These are phyloP conservation scores for Paguma larvata DNA, from an alignment of 2,797 vertebrate genomes.

Conservation along the genomic window DNA sequence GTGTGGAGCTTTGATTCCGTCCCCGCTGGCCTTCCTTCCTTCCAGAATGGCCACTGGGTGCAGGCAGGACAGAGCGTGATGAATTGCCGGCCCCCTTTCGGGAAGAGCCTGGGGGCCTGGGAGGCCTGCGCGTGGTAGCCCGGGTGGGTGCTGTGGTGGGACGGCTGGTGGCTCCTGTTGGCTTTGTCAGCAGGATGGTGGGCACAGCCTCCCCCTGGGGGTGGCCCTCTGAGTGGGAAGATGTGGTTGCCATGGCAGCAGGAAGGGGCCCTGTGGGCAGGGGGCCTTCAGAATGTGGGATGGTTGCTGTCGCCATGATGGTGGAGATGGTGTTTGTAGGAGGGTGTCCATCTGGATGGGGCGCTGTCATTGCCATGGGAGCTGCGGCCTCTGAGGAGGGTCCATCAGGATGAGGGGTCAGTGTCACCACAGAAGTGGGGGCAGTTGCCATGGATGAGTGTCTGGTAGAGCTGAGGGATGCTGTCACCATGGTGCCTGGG, in stretches of 20 bases:
- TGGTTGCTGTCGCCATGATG: not conserved
- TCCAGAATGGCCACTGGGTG: conserved; percentile 72
- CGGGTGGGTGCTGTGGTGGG: not conserved
- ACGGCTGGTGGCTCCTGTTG: conserved; percentile 29
- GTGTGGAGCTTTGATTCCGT: conserved; percentile 86
- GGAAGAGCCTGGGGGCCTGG: conserved; percentile 88
- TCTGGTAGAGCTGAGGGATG: conserved; percentile 82
- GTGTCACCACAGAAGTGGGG: conserved; percentile 8
- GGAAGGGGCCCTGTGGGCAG: conserved; percentile 32
- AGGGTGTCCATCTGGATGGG: conserved; percentile 8
- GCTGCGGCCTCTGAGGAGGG: conserved; percentile 18
- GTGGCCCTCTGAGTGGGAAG: conserved; percentile 41
- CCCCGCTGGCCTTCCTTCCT: conserved; percentile 85
- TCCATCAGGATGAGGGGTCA: not conserved
- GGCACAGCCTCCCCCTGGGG: not conserved
- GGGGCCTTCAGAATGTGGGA: not conserved
- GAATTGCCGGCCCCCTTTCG: conserved; percentile 71
- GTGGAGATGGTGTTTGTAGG: conserved; percentile 13
- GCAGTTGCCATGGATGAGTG: conserved; percentile 50
- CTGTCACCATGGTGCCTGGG: conserved; percentile 89
- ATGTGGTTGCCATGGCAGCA: not conserved
- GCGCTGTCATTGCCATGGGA: not conserved
- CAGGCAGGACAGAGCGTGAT: conserved; percentile 53
- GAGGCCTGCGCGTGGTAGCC: conserved; percentile 75
- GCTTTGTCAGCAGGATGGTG: conserved; percentile 48